phyloP scores from a whole-genome alignment of 2,797 vertebrate genomes.

The Monodelphis domestica region DNA sequence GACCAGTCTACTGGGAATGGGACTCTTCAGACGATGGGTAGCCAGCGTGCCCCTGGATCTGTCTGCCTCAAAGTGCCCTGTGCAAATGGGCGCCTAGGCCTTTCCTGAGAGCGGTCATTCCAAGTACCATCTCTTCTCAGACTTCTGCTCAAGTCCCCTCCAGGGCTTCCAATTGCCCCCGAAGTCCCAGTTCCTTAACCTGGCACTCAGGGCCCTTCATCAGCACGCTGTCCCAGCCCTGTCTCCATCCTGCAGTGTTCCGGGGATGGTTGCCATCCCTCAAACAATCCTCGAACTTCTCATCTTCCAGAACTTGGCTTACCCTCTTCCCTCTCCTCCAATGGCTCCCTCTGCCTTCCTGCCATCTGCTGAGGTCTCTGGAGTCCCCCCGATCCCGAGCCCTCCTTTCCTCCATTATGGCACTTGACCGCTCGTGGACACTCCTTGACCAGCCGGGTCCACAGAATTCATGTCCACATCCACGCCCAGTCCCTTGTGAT shows the following conservation, averaged over 20 bases:
- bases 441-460: too few relatives aligned
- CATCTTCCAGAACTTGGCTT: background rate
- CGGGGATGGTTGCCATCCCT: background rate
- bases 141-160: background rate
- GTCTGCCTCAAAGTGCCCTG: background rate
- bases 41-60: background rate
- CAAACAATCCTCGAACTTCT: background rate
- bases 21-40: background rate
- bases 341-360: background rate
- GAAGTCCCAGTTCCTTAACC: background rate
- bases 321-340: background rate
- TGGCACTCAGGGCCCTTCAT: background rate
- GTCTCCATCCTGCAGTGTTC: background rate
- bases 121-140: background rate
- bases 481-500: background rate
- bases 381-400: too few relatives aligned
- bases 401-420: background rate
- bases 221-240: background rate
- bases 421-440: background rate
- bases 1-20: background rate
- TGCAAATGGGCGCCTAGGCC: background rate
- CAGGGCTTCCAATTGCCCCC: background rate
- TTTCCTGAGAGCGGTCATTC: background rate
- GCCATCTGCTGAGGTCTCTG: background rate
- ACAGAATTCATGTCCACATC: too few relatives aligned